These are phyloP conservation scores for Meghimatium bilineatum DNA, from an alignment of 2,888 invertebrate species.

Conservation along the genomic window DNA sequence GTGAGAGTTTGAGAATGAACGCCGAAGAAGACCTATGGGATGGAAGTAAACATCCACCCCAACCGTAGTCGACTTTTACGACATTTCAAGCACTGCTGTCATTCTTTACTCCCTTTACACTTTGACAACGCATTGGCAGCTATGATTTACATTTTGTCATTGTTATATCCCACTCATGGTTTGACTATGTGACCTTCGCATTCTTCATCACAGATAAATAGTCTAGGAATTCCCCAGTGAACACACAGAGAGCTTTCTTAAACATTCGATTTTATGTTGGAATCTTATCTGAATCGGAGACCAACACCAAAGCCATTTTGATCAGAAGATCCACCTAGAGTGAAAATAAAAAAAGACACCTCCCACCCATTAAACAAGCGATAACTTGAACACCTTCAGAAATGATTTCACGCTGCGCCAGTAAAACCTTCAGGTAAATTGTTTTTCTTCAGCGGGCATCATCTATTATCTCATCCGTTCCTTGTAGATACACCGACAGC, in stretches of 20 bases:
- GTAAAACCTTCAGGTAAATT: not conserved
- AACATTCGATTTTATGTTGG: not conserved
- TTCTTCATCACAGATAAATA: too few species aligned
- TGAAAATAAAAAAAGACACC: not conserved
- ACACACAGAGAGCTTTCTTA: not conserved
- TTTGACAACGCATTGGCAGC: too few species aligned
- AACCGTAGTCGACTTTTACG: too few species aligned
- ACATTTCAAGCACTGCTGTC: too few species aligned
- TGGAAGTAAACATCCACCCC: too few species aligned
- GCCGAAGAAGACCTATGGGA: too few species aligned
- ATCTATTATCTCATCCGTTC: not conserved
- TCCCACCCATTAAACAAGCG: not conserved
- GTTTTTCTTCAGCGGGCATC: not conserved
- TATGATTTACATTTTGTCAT: too few species aligned
- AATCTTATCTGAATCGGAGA: not conserved
- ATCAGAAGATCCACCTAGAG: not conserved
- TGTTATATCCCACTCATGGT: too few species aligned
- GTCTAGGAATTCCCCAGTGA: too few species aligned
- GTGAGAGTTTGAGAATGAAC: too few species aligned
- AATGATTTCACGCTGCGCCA: not conserved
- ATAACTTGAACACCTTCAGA: not conserved
- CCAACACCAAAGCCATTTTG: not conserved
- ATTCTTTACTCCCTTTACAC: too few species aligned
- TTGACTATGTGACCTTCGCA: too few species aligned
- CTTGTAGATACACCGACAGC: not conserved